Evolutionary conservation across 2,797 vertebrate genomes (phyloP).

Genomic region (Psittacula echo): DNA sequence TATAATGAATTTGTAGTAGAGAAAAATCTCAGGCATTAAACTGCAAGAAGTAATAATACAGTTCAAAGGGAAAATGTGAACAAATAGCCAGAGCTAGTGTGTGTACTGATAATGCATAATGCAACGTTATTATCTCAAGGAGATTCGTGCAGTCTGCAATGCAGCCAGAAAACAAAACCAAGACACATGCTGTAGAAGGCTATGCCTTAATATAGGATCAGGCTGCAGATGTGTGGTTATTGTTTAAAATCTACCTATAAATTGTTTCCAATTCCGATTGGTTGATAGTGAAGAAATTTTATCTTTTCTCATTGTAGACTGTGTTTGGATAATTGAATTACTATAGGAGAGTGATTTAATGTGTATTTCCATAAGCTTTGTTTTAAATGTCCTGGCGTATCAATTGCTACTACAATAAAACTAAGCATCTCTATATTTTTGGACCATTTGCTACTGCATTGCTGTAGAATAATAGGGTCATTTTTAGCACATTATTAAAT

Average conservation of each 20-base stretch:
- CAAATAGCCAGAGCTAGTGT: background rate
- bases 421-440: background rate
- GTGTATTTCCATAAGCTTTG: background rate
- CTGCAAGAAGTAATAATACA: background rate
- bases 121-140: background rate
- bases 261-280: background rate
- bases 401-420: background rate
- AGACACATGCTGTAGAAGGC: background rate
- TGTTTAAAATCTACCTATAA: background rate
- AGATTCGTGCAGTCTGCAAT: background rate
- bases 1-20: background rate
- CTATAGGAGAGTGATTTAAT: background rate
- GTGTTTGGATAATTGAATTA: conserved; percentile 7
- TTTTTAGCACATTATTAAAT: background rate
- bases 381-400: background rate
- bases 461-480: background rate
- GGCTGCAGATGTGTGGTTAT: background rate
- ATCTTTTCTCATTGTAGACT: background rate
- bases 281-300: background rate
- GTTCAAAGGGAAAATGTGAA: background rate
- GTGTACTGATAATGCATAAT: background rate
- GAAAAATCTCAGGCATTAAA: background rate
- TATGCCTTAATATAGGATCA: background rate
- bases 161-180: background rate
- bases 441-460: background rate